These are phyloP conservation scores for Chromobotia macracanthus DNA, from an alignment of 2,797 vertebrate species.

Conservation along the genomic window DNA sequence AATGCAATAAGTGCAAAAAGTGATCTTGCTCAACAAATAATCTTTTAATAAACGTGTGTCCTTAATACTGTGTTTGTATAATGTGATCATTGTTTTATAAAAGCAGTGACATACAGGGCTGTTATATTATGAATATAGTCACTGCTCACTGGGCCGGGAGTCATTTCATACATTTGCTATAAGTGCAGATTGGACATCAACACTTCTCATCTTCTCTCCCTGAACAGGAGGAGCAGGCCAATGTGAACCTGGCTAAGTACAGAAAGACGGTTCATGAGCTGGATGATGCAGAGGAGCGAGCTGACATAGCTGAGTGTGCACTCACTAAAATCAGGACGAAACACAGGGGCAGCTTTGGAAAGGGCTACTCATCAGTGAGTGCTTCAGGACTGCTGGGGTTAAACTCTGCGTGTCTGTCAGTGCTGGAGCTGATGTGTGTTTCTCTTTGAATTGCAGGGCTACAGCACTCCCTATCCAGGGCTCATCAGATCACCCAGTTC, in stretches of 20 bases:
- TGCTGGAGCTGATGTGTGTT: neutral
- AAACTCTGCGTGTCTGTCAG: neutral
- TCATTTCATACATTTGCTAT: neutral
- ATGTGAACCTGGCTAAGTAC: constrained; percentile 82
- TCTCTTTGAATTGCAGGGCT: constrained; percentile 69
- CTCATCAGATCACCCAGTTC: constrained; percentile 78
- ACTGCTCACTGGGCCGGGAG: neutral
- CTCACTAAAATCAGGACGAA: constrained; percentile 83
- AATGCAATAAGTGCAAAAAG: no score
- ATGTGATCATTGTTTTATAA: no score
- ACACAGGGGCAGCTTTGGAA: constrained; percentile 80
- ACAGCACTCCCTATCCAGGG: constrained; percentile 78
- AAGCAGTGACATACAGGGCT: no score
- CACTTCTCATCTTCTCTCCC: neutral
- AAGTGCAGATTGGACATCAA: no score
- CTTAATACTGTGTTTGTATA: no score
- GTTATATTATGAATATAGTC: no score
- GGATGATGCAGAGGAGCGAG: constrained; percentile 82
- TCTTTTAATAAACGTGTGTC: no score
- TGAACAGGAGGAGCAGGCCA: constrained; percentile 82
- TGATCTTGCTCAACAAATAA: no score
- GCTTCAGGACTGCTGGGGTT: neutral
- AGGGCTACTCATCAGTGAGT: constrained; percentile 82
- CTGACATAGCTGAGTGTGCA: constrained; percentile 79
- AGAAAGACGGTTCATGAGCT: constrained; percentile 82